Evolutionary conservation across 2,113 vertebrate genomes (phyloP).

Genomic region (Oreamnos americanus): DNA sequence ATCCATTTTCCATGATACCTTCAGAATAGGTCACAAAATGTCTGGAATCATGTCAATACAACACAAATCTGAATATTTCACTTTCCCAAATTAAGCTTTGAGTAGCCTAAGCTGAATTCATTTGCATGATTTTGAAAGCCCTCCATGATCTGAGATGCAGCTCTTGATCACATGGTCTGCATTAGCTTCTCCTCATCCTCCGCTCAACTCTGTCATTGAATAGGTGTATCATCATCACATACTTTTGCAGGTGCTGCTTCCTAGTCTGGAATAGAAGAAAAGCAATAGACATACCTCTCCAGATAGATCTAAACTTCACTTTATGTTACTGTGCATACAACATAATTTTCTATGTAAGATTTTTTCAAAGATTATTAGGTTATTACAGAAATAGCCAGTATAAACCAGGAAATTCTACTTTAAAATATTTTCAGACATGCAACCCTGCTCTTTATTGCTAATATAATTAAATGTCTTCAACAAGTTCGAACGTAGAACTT

Average conservation of each 20-base stretch:
- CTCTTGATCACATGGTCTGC: background rate
- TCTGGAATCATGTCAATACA: background rate
- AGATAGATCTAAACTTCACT: background rate
- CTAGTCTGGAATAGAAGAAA: background rate
- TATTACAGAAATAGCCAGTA: background rate
- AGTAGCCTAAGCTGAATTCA: background rate
- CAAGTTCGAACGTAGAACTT: slow-evolving; percentile 25
- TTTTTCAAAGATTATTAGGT: background rate
- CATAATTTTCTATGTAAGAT: background rate
- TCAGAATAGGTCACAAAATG: background rate
- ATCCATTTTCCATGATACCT: background rate
- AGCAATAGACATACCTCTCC: background rate
- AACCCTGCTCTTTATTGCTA: background rate
- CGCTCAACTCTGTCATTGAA: background rate
- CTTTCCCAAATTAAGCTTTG: background rate
- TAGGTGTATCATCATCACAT: background rate
- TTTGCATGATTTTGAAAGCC: background rate
- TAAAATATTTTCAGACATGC: slow-evolving; percentile 18
- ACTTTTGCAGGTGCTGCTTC: background rate
- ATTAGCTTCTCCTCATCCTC: background rate
- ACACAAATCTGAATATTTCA: background rate
- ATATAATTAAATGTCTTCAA: slow-evolving; percentile 3
- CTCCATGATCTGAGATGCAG: background rate
- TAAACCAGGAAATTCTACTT: slow-evolving; percentile 24
- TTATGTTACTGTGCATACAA: background rate